phyloP scores from a whole-genome alignment of 1,140 invertebrate species.

The Lamellibrachia luymesi region DNA sequence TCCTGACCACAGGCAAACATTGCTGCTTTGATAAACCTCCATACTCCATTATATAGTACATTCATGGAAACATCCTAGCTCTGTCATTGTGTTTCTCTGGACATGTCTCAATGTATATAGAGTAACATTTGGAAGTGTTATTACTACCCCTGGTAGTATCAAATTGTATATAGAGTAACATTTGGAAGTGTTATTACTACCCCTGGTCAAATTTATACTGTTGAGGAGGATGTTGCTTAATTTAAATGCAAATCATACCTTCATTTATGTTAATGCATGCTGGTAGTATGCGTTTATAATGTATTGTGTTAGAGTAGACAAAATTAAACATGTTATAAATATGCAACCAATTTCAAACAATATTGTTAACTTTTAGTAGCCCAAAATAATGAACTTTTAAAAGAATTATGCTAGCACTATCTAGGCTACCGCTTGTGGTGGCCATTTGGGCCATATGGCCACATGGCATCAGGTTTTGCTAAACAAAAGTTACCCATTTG shows the following conservation, averaged over 20 bases:
- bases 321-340: too few relatives aligned
- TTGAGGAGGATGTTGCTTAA: not conserved
- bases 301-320: not conserved
- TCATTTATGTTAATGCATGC: not conserved
- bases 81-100: not conserved
- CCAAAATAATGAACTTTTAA: too few relatives aligned
- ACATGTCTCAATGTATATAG: not conserved
- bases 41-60: not conserved
- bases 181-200: not conserved
- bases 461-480: too few relatives aligned
- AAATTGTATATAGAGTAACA: not conserved
- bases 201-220: not conserved
- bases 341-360: too few relatives aligned
- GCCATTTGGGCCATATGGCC: too few relatives aligned
- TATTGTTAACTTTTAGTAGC: too few relatives aligned
- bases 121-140: not conserved
- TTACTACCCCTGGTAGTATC: not conserved
- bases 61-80: not conserved
- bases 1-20: not conserved
- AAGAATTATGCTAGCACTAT: too few relatives aligned
- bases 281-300: not conserved
- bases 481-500: too few relatives aligned
- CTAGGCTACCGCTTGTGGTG: too few relatives aligned
- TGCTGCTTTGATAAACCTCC: not conserved
- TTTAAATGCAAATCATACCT: not conserved